phyloP scores from a whole-genome alignment of 2,888 invertebrate genomes.

The Listrodromus nycthemerus region DNA sequence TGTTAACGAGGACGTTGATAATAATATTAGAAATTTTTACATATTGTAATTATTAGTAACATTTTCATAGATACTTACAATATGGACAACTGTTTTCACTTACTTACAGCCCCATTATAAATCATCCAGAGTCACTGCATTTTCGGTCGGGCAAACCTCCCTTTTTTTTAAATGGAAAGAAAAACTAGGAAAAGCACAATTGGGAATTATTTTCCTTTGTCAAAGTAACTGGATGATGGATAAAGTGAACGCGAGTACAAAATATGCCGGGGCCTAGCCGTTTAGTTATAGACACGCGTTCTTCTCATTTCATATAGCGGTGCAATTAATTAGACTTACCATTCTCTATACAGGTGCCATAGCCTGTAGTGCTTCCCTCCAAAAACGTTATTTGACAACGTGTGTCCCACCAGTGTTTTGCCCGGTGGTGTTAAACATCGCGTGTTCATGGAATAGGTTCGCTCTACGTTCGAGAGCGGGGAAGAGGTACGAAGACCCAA shows the following conservation, averaged over 20 bases:
- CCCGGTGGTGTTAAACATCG: constrained; percentile 69
- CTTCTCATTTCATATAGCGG: background rate
- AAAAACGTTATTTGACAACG: constrained; percentile 41
- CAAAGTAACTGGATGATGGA: background rate
- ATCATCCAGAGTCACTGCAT: too few relatives aligned
- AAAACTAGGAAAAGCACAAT: background rate
- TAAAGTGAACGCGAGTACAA: background rate
- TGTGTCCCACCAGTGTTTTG: constrained; percentile 69
- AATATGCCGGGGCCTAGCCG: background rate
- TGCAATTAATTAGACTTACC: background rate
- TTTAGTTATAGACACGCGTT: background rate
- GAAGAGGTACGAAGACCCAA: constrained; percentile 38
- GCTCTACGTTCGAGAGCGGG: constrained; percentile 1
- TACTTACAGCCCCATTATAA: too few relatives aligned
- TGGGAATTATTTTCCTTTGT: background rate
- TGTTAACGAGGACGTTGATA: too few relatives aligned
- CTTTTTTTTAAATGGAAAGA: background rate
- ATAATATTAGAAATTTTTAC: too few relatives aligned
- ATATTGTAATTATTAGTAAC: too few relatives aligned
- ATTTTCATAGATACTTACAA: too few relatives aligned
- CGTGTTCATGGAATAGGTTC: constrained; percentile 66
- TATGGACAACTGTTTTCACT: too few relatives aligned
- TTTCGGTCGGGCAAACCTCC: too few relatives aligned
- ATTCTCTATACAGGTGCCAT: background rate
- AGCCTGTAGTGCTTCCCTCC: background rate